Evolutionary conservation across 1,140 invertebrate species (phyloP), one percentile per base, ranked within the genome.

Genomic region (Hypsibius dujardini): DNA sequence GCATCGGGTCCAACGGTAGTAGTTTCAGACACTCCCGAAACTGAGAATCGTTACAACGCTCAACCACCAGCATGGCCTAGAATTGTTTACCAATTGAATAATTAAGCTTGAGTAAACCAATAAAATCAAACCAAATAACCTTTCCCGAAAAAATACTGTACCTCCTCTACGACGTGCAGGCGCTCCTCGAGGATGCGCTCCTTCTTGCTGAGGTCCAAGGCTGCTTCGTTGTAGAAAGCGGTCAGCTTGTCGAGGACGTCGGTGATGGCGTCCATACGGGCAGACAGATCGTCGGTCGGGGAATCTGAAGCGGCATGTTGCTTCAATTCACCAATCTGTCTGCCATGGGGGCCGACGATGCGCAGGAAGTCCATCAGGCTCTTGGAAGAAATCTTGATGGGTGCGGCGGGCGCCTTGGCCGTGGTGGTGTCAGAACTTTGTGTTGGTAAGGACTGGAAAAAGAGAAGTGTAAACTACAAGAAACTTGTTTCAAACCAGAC

Each of bases 91-190:
- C 28, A 28, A 28, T 28, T 28, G 28, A 28, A 28, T 28, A 28
- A 28, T 28, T 28, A 28, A 28, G 28, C 28, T 28, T 28, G 28
- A 28, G 28, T 28, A 28, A 28, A 28, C 28, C 28, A 28, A 28
- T 28, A 28, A 28, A 28, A 28, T 28, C 28, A 28, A 28, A 28
- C 28, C 28, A 28, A 28, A 28, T 28, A 28, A 28, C 28, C 28
- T 28, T 28, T 28, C 28, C 28, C 28, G 28, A 28, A 28, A 28
- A 28, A 28, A 28, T 28, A 28, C 28, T 28, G 28, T 28, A 28
- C 42, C 42, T 67, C 62, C 42, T 67, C 62, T 3, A 67, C 42
- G 42, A 67, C 62, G 42, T 67, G 62, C 42, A 67, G 62, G 45
- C 62, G 12, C 62, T 12, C 12, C 3, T 67, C 62, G 12, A 67